Evolutionary conservation across 1,140 invertebrate species (phyloP), one percentile per base, ranked within the genome.

Genomic region (Eumeta japonica): DNA sequence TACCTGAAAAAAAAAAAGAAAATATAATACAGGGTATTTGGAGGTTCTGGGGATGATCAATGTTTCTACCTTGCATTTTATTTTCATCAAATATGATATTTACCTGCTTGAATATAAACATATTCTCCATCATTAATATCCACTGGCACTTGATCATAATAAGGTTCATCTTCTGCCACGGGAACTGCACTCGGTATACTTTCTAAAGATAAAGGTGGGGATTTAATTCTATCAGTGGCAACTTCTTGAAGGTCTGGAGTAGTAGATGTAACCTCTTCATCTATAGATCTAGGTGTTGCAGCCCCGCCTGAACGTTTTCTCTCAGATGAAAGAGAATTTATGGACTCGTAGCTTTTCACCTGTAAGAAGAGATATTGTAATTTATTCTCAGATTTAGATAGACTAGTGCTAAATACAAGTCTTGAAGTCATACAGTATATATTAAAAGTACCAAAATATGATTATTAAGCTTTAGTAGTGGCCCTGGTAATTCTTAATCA

Each of bases 91-190:
- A n/a, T n/a, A n/a, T n/a, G n/a, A n/a, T n/a, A n/a, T n/a, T 57
- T 63, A 62, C 83, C 83, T 35, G 84, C 81, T 73, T 86, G 83
- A 33, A 86, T 83, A 58, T 86, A 84, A 46, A 86, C 84, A 62
- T 89, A 88, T 68, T 90, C 88, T 28, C 83, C 85, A 49, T 87
- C 86, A 50, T 79, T 79, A 44, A 83, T 81, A 57, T 90, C 88
- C 31, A 85, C 74, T 2, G 88, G 86, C 24, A 91, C 88, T 40
- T 86, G 86, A 68, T 91, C 88, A 50, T 91, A 91, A 51, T 88
- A 88, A 3, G 86, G 87, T 60, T 91, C 88, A 20, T 76, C 79
- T 46, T 82, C 80, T 10, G 46, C 42, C 5, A 58, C 46, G 0
- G 55, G 52, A 5, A 65, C 55, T 5, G 46, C 58, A 3, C 62